Evolutionary conservation across 2,888 invertebrate genomes (phyloP).

Genomic region (Leptopilina myrica): DNA sequence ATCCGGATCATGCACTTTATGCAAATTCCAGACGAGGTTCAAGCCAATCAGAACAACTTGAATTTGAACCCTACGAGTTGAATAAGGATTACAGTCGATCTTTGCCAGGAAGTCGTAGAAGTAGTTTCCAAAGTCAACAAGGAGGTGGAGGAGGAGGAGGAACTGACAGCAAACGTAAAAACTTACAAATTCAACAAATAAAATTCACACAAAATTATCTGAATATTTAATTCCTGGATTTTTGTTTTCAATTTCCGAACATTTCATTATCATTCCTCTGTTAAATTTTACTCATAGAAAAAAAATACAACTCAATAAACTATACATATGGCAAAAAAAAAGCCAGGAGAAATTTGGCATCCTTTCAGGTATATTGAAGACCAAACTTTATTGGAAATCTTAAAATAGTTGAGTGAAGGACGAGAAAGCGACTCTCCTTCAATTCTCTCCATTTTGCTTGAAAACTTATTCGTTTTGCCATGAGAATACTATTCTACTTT

Average conservation of each 20-base stretch:
- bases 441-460: slow-evolving; percentile 18
- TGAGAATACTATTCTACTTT: slow-evolving; percentile 24
- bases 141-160: slow-evolving; percentile 56
- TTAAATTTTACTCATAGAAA: not conserved
- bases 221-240: too few species aligned
- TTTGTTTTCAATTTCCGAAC: too few species aligned
- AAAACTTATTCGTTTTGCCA: slow-evolving; percentile 19
- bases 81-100: slow-evolving; percentile 92
- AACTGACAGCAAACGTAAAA: slow-evolving; percentile 73
- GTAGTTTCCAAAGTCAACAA: slow-evolving; percentile 84
- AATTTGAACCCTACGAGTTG: slow-evolving; percentile 90
- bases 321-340: not conserved
- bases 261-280: too few species aligned
- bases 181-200: not conserved
- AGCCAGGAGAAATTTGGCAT: not conserved
- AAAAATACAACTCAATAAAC: not conserved
- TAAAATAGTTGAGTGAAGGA: slow-evolving; percentile 20
- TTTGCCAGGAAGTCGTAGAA: slow-evolving; percentile 89
- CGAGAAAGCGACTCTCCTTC: slow-evolving; percentile 8
- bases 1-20: slow-evolving; percentile 91
- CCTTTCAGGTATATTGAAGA: not conserved
- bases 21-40: slow-evolving; percentile 89
- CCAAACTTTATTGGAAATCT: slow-evolving; percentile 21
- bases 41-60: slow-evolving; percentile 92
- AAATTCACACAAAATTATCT: too few species aligned